These are phyloP conservation scores for Agrypnia vestita DNA, from an alignment of 1,140 invertebrate species.

Conservation along the genomic window DNA sequence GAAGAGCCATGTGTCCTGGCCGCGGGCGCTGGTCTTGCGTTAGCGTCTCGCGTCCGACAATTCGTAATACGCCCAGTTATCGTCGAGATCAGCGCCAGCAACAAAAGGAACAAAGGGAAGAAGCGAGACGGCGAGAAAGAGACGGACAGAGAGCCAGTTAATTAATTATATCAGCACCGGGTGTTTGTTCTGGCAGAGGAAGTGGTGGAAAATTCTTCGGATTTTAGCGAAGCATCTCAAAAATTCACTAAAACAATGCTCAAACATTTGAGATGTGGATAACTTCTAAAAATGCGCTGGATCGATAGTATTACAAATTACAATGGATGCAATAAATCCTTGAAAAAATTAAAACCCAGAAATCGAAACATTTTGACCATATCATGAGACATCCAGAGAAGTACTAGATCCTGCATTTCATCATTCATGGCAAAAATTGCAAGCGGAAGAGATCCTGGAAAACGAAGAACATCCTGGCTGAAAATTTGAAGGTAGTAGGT, in stretches of 20 bases:
- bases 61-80: conserved; percentile 46
- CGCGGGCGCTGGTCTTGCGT: conserved; percentile 1
- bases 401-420: too few species aligned
- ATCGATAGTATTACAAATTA: neutral
- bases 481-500: too few species aligned
- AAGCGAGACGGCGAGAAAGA: neutral
- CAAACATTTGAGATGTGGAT: neutral
- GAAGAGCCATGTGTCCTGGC: neutral
- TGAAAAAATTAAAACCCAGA: neutral
- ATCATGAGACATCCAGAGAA: too few species aligned
- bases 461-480: too few species aligned
- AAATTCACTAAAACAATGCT: neutral
- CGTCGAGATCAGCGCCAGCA: conserved; percentile 16
- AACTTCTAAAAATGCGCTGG: neutral
- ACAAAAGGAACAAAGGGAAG: conserved; percentile 42
- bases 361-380: too few species aligned
- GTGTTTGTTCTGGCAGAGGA: neutral
- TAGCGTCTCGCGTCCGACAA: conserved; percentile 15
- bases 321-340: neutral
- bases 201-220: neutral
- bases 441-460: too few species aligned
- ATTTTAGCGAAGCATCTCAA: neutral
- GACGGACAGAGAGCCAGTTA: conserved; percentile 7
- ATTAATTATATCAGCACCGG: conserved; percentile 19
- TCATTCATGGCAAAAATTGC: too few species aligned